phyloP scores from a whole-genome alignment of 1,140 invertebrate genomes.

The Ylistrum balloti region DNA sequence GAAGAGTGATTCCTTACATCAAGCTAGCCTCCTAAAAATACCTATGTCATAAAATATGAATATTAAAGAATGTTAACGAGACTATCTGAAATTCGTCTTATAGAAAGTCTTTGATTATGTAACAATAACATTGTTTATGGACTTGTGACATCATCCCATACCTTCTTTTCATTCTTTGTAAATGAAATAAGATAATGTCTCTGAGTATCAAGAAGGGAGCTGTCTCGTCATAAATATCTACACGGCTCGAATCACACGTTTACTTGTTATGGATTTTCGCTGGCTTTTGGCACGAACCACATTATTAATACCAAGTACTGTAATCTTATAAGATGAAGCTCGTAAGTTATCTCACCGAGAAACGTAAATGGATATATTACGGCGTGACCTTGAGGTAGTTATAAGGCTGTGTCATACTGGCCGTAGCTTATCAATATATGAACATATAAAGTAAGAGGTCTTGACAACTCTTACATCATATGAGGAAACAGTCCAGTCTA shows the following conservation, averaged over 20 bases:
- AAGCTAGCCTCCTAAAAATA: too few species aligned
- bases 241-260: neutral
- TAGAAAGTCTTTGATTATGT: too few species aligned
- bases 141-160: too few species aligned
- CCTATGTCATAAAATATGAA: too few species aligned
- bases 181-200: neutral
- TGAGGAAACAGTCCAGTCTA: conserved; percentile 19
- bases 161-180: too few species aligned
- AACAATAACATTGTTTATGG: too few species aligned
- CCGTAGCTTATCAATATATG: neutral
- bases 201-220: neutral
- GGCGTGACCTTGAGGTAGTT: neutral
- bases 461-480: neutral
- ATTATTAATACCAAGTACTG: neutral
- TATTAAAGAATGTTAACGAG: too few species aligned
- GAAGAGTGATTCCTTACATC: too few species aligned
- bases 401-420: neutral
- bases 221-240: neutral
- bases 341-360: neutral
- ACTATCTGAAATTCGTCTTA: too few species aligned
- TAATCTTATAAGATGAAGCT: conserved; percentile 1
- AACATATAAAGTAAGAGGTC: neutral
- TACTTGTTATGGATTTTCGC: neutral
- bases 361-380: neutral
- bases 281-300: neutral